These are phyloP conservation scores for Neoascia interrupta DNA, from an alignment of 2,888 invertebrate species.

Conservation along the genomic window DNA sequence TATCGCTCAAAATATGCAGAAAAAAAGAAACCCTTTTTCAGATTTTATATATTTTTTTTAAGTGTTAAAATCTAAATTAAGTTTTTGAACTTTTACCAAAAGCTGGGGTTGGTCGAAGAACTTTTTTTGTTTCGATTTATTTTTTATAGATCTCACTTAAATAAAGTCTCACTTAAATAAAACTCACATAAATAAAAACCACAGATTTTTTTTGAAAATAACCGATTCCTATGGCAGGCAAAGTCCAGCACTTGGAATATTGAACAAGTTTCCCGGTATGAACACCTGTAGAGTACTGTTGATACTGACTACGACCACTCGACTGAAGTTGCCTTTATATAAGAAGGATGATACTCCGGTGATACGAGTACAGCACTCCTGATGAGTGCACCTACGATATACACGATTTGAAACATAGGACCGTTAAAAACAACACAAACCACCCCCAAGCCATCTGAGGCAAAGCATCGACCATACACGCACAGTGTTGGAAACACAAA, in stretches of 20 bases:
- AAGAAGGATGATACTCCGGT: slow-evolving; percentile 45
- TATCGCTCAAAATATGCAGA: not conserved
- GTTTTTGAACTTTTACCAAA: no score
- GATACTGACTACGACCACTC: slow-evolving; percentile 63
- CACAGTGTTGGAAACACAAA: slow-evolving; percentile 10
- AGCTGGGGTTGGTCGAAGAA: no score
- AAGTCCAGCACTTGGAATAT: slow-evolving; percentile 23
- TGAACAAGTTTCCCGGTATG: slow-evolving; percentile 36
- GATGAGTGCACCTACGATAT: slow-evolving; percentile 25
- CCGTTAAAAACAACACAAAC: slow-evolving; percentile 26
- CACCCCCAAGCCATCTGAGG: slow-evolving; percentile 3
- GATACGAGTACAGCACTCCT: slow-evolving; percentile 1
- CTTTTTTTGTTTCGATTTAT: no score
- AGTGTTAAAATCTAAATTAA: no score
- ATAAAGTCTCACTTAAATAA: not conserved
- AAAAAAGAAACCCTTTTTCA: not conserved
- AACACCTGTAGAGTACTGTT: slow-evolving; percentile 72
- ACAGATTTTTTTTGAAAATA: slow-evolving; percentile 10
- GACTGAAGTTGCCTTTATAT: slow-evolving; percentile 70
- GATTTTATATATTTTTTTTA: not conserved
- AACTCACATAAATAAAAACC: not conserved
- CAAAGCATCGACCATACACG: slow-evolving; percentile 19
- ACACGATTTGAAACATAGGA: slow-evolving; percentile 26
- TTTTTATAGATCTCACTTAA: not conserved
- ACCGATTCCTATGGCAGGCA: slow-evolving; percentile 8